A percentile compares a stretch with the other conserved stretches of the same genome.
phyloP scores from a whole-genome alignment of 2,113 vertebrate species.

The Microtus pennsylvanicus region DNA sequence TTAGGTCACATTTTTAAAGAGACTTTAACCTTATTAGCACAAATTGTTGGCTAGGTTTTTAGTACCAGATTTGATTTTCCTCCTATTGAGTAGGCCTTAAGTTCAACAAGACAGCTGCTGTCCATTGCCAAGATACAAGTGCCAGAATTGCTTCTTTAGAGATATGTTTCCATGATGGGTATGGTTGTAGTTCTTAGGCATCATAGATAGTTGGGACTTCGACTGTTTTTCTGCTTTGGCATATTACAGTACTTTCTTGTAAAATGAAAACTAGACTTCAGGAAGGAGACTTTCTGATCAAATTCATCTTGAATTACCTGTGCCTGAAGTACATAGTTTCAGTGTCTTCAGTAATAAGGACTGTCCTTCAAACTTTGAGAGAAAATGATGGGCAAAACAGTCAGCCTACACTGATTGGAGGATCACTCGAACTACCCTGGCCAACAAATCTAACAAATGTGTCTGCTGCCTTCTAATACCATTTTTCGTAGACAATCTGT shows the following conservation, averaged over 20 bases:
- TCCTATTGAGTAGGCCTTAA: no score
- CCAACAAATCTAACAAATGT: background rate
- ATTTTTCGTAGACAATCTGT: background rate
- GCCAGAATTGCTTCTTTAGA: background rate
- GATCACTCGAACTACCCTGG: background rate
- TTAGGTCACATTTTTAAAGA: background rate
- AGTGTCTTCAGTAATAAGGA: background rate
- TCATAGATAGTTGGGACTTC: background rate
- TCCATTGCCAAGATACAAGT: background rate
- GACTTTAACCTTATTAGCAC: background rate
- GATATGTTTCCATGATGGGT: background rate
- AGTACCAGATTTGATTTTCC: background rate
- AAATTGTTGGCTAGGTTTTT: background rate
- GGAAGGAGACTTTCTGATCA: background rate
- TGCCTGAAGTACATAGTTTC: background rate
- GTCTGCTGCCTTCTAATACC: background rate
- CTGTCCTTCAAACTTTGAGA: background rate
- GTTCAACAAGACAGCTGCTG: background rate
- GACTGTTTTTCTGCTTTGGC: background rate
- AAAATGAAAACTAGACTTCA: background rate
- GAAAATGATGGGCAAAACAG: background rate
- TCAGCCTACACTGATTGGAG: background rate
- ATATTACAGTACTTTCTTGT: background rate
- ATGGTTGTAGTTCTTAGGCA: background rate
- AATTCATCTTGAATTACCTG: background rate